Evolutionary conservation across 2,113 vertebrate species (phyloP).

Genomic region (Taxidea taxus): DNA sequence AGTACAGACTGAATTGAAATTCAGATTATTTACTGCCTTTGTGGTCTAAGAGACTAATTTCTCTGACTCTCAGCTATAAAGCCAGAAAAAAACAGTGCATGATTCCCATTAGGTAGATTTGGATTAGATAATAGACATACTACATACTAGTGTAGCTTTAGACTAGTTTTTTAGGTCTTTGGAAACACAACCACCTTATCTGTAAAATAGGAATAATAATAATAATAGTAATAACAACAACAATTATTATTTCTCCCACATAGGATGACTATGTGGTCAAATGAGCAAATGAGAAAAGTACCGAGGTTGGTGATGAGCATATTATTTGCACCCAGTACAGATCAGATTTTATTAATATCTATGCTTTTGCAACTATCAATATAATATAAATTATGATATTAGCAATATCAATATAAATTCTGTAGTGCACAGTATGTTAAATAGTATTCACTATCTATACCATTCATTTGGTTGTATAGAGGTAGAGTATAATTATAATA

Average conservation of each 20-base stretch:
- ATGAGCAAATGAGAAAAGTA: background rate
- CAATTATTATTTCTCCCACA: background rate
- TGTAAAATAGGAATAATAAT: background rate
- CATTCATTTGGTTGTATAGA: background rate
- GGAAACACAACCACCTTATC: background rate
- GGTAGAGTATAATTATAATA: background rate
- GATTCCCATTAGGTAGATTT: background rate
- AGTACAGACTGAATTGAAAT: background rate
- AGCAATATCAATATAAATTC: background rate
- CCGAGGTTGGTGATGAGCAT: background rate
- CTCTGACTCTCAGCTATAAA: background rate
- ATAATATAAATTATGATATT: background rate
- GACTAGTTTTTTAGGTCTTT: background rate
- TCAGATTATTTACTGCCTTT: background rate
- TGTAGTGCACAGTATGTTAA: background rate
- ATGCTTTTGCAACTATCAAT: background rate
- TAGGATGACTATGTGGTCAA: background rate
- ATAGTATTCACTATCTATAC: background rate
- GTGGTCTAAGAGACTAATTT: background rate
- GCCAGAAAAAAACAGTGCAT: background rate
- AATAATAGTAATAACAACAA: background rate
- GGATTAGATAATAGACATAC: background rate
- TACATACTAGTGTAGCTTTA: background rate
- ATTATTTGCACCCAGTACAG: background rate
- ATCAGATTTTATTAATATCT: background rate